Percentiles rank a stretch among this genome's conserved stretches.
phyloP scores from a whole-genome alignment of 2,888 invertebrate species.

The Drosophila affinis region DNA sequence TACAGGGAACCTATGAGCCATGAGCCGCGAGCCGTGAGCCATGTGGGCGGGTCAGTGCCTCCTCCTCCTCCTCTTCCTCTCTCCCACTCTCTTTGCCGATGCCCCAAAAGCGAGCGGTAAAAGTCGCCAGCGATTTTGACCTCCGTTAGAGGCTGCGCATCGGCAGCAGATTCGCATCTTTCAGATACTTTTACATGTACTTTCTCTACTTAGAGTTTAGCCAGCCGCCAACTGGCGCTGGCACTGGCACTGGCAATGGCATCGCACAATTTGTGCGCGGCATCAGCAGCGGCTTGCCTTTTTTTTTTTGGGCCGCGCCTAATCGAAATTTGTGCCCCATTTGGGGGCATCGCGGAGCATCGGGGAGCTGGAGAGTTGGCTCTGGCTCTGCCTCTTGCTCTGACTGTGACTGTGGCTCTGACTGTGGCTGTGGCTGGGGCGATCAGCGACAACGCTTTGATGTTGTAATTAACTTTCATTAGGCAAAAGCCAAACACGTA shows the following conservation, averaged over 20 bases:
- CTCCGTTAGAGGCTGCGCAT: conserved; percentile 53
- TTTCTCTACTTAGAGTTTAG: conserved; percentile 77
- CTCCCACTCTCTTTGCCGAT: not conserved
- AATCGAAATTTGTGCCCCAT: conserved; percentile 72
- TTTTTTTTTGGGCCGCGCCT: conserved; percentile 59
- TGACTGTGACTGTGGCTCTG: too few relatives aligned
- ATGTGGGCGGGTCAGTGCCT: conserved; percentile 42
- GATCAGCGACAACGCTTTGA: conserved; percentile 55
- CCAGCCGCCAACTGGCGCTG: not conserved
- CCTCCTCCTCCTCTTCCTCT: not conserved
- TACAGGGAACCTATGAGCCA: conserved; percentile 49
- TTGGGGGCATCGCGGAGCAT: conserved; percentile 23
- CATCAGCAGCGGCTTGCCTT: conserved; percentile 1
- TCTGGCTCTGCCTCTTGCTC: not conserved
- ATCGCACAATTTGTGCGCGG: conserved; percentile 39
- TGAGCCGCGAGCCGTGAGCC: conserved; percentile 21
- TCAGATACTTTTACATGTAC: conserved; percentile 77
- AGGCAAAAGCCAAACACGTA: conserved; percentile 40
- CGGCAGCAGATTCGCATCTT: conserved; percentile 76
- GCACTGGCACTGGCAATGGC: conserved; percentile 28
- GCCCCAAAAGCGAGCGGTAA: conserved; percentile 70
- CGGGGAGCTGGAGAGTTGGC: conserved; percentile 16
- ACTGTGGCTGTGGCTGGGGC: too few relatives aligned
- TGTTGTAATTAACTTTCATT: conserved; percentile 80
- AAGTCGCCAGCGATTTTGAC: conserved; percentile 69